phyloP scores from a whole-genome alignment of 2,797 vertebrate species.

The Ptychobarbus kaznakovi region DNA sequence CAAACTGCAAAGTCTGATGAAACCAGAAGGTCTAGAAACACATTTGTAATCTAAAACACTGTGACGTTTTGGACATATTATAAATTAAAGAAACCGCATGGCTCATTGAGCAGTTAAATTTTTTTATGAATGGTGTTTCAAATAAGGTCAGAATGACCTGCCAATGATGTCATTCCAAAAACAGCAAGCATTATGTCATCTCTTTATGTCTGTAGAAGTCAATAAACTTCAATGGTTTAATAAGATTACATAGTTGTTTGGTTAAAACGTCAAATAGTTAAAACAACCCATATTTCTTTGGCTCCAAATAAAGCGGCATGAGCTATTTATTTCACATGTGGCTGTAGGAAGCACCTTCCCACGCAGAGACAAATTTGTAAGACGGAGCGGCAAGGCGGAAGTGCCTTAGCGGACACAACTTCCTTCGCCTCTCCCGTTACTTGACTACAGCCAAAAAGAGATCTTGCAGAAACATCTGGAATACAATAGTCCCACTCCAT shows the following conservation, averaged over 20 bases:
- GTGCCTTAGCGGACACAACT: conserved; percentile 74
- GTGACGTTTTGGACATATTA: background rate
- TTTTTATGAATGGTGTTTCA: conserved; percentile 23
- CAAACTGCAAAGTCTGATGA: background rate
- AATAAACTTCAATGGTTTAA: conserved; percentile 43
- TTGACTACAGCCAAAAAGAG: conserved; percentile 68
- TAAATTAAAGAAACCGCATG: background rate
- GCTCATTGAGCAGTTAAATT: conserved; percentile 15
- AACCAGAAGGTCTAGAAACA: background rate
- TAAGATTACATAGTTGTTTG: conserved; percentile 33
- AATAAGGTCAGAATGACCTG: conserved; percentile 24
- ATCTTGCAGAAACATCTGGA: conserved; percentile 79
- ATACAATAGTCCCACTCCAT: conserved; percentile 71
- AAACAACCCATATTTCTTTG: conserved; percentile 63
- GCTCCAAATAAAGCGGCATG: conserved; percentile 67
- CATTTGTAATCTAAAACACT: background rate
- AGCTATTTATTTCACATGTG: conserved; percentile 70
- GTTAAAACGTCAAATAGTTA: conserved; percentile 43
- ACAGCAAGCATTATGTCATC: conserved; percentile 35
- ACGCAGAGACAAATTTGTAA: conserved; percentile 72
- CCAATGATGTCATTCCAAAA: conserved; percentile 41
- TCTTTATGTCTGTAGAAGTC: conserved; percentile 33
- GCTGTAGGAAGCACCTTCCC: conserved; percentile 65
- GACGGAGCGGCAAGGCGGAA: conserved; percentile 67
- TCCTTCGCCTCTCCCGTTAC: conserved; percentile 71